A percentile compares a stretch with the other conserved stretches of the same genome.
phyloP scores from a whole-genome alignment of 2,797 vertebrate genomes.

The Vespertilio murinus region DNA sequence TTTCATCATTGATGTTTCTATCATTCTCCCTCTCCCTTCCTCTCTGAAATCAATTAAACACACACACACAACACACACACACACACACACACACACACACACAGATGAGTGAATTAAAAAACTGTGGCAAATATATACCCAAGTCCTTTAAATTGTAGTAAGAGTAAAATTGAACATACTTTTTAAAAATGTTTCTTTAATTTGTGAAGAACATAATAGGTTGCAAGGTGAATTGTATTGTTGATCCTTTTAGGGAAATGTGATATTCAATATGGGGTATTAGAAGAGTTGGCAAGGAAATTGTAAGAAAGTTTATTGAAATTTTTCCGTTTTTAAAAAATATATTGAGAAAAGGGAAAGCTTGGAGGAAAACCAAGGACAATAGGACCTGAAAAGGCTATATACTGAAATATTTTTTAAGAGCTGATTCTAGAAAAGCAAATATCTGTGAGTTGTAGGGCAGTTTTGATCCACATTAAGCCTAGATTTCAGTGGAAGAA shows the following conservation, averaged over 20 bases:
- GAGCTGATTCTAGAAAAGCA: neutral
- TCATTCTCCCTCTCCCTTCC: too few species aligned
- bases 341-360: neutral
- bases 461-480: constrained; percentile 15
- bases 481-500: neutral
- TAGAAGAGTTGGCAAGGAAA: neutral
- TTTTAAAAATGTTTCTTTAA: neutral
- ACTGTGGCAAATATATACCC: neutral
- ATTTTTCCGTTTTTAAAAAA: neutral
- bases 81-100: too few species aligned
- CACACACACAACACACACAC: too few species aligned
- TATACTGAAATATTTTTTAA: neutral
- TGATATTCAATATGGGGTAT: neutral
- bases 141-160: neutral
- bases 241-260: neutral
- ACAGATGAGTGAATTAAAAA: neutral
- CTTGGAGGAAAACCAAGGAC: neutral
- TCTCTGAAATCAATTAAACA: too few species aligned
- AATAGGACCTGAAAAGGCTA: neutral
- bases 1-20: too few species aligned
- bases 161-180: neutral
- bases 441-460: neutral
- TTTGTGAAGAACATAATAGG: neutral
- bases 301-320: constrained; percentile 10
- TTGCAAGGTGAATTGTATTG: neutral